A percentile compares a stretch with the other conserved stretches of the same genome.
These are phyloP conservation scores for Elysia chlorotica DNA, from an alignment of 1,140 invertebrate genomes.

Conservation along the genomic window DNA sequence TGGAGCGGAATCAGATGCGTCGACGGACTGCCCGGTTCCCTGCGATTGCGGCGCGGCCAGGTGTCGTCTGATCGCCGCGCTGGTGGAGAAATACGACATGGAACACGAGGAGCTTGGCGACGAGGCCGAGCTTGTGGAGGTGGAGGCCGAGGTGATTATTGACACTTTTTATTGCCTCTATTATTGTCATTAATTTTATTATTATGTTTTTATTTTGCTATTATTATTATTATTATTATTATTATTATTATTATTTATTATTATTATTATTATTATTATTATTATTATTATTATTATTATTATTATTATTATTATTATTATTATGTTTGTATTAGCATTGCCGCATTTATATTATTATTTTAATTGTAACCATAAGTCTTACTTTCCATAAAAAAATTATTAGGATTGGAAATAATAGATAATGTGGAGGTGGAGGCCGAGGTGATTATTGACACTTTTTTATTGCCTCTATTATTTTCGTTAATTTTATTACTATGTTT, in stretches of 20 bases:
- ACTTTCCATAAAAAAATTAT: too few relatives aligned
- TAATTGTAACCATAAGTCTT: too few relatives aligned
- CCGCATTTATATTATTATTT: too few relatives aligned
- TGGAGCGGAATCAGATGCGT: background rate
- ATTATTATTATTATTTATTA: background rate
- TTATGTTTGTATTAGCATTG: too few relatives aligned
- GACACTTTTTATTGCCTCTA: background rate
- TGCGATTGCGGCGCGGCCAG: constrained; percentile 45
- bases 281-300: too few relatives aligned
- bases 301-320: too few relatives aligned
- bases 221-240: background rate
- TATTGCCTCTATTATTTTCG: background rate
- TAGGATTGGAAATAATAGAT: too few relatives aligned
- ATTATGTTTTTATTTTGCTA: background rate
- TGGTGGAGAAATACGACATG: constrained; percentile 46
- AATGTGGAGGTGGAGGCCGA: constrained; percentile 14
- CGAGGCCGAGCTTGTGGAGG: constrained; percentile 35
- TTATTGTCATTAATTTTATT: background rate
- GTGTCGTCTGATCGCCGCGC: constrained; percentile 40
- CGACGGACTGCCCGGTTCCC: constrained; percentile 39
- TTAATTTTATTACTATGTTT: background rate
- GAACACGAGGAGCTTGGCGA: constrained; percentile 42
- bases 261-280: background rate
- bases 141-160: constrained; percentile 13
- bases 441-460: background rate